Percentiles rank a stretch among this genome's conserved stretches.
Conservation (phyloP, 2,888 invertebrate genomes). For the Dasysyrphus albostriatus region DNA sequence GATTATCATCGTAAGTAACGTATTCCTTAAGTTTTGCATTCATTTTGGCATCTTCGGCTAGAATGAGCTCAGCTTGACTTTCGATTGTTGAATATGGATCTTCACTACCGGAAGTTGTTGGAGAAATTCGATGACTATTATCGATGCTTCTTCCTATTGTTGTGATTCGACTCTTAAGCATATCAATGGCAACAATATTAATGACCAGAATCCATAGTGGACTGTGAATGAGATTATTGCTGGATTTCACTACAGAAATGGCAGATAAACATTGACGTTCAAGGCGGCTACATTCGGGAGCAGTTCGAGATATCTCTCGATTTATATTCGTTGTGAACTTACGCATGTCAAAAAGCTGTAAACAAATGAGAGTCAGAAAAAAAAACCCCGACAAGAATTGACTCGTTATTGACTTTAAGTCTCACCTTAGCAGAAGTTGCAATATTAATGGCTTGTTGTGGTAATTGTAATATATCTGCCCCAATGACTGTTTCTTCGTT, state of each 20-base stretch:
- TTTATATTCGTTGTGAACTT: conserved; percentile 88
- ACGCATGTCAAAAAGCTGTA: conserved; percentile 89
- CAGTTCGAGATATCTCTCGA: conserved; percentile 87
- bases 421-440: conserved; percentile 87
- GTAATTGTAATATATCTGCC: conserved; percentile 88
- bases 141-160: conserved; percentile 83
- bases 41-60: conserved; percentile 80
- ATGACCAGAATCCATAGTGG: conserved; percentile 92
- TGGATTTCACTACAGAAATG: conserved; percentile 89
- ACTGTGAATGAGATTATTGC: conserved; percentile 88
- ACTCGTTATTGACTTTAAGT: neutral
- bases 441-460: conserved; percentile 87
- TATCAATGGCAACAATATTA: conserved; percentile 91
- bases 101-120: conserved; percentile 80
- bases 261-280: conserved; percentile 89
- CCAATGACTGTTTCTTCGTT: conserved; percentile 87
- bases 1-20: conserved; percentile 81
- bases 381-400: neutral
- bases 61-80: conserved; percentile 82
- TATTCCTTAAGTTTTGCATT: conserved; percentile 80
- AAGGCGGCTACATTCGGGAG: conserved; percentile 88
- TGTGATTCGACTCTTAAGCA: conserved; percentile 89
- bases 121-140: conserved; percentile 79
- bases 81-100: conserved; percentile 83
- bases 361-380: conserved; percentile 43